Base-by-base conservation (phyloP, 2,113 vertebrate species). In the Archilochus colubris region DNA sequence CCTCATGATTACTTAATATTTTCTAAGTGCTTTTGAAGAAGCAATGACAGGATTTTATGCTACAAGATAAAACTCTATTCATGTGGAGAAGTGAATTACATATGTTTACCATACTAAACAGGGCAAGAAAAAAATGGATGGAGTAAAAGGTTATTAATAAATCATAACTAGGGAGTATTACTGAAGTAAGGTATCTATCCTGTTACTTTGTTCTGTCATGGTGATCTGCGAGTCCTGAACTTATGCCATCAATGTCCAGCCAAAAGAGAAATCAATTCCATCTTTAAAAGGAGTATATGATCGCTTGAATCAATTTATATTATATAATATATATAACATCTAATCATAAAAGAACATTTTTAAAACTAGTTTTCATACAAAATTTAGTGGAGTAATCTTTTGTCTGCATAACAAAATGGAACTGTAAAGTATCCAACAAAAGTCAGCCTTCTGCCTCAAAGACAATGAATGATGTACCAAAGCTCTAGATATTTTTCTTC, bases 81-180 rank as follows among this genome's bases (percentile, higher is more conserved):
- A 86, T 91, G 78, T 40, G 7, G 79, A 96, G 67, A 97, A 97
- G 87, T 93, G 95, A 94, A 97, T 93, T 95, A 92, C 74, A 89
- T 89, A 75, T 94, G 81, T 96, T 98, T 97, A 97, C 62, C 88
- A 90, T 94, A 97, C 86, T 96, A 97, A 97, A 89, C 86, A 92
- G 62, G 68, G 73, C 13, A 55, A 94, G 76, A 57, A 97, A 80
- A 43, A 96, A 97, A 90, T 70, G 88, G 77, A 93, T 86, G 78
- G 46, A 51, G 74, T 88, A 79, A 95, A 95, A 53, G 70, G 16
- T 27, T 78, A 97, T 75, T 82, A 95, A 51, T 89, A 85, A 89
- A 91, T 80, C 67, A 94, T 81, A 70, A 72, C 59, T 72, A 62
- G 54, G 20, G 57, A 83, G 18, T 46, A 82, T 31, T 66, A 75